Evolutionary conservation across 2,113 vertebrate genomes (phyloP).

Genomic region (Oncorhynchus kisutch): DNA sequence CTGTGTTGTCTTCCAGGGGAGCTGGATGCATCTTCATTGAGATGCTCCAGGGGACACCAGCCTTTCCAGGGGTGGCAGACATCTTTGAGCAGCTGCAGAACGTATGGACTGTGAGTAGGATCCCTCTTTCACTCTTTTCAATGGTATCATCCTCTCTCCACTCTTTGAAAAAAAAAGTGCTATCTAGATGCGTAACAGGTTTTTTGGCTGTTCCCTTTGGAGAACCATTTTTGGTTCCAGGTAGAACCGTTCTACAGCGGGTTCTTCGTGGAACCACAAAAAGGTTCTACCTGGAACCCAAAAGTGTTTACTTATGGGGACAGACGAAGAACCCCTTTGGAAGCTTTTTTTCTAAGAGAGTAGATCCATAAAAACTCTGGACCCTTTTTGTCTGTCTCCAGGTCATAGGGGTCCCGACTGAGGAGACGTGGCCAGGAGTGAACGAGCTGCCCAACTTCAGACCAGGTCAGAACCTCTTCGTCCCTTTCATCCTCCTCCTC

Average conservation of each 20-base stretch:
- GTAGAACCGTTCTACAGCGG: too few species aligned
- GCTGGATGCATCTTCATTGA: slow-evolving; percentile 90
- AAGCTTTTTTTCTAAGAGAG: too few species aligned
- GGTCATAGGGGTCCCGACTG: slow-evolving; percentile 82
- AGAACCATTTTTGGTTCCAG: too few species aligned
- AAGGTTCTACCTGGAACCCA: too few species aligned
- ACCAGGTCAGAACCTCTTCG: not conserved
- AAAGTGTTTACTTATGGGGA: too few species aligned
- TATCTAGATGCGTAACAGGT: too few species aligned
- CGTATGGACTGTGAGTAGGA: slow-evolving; percentile 82
- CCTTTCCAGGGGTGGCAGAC: slow-evolving; percentile 83
- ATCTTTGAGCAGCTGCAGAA: slow-evolving; percentile 81
- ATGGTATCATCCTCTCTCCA: not conserved
- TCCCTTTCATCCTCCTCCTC: not conserved
- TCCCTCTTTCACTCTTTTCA: not conserved
- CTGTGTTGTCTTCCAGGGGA: slow-evolving; percentile 74
- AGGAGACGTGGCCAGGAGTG: slow-evolving; percentile 85
- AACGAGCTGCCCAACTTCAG: slow-evolving; percentile 80
- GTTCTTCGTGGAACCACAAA: too few species aligned
- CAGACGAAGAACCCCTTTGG: too few species aligned
- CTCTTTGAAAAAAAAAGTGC: too few species aligned
- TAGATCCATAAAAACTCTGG: not conserved
- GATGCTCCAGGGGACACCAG: slow-evolving; percentile 88
- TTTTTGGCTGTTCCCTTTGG: too few species aligned
- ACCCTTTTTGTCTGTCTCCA: slow-evolving; percentile 39